Evolutionary conservation across 2,797 vertebrate species (phyloP).

Genomic region (Poeciliopsis infans): DNA sequence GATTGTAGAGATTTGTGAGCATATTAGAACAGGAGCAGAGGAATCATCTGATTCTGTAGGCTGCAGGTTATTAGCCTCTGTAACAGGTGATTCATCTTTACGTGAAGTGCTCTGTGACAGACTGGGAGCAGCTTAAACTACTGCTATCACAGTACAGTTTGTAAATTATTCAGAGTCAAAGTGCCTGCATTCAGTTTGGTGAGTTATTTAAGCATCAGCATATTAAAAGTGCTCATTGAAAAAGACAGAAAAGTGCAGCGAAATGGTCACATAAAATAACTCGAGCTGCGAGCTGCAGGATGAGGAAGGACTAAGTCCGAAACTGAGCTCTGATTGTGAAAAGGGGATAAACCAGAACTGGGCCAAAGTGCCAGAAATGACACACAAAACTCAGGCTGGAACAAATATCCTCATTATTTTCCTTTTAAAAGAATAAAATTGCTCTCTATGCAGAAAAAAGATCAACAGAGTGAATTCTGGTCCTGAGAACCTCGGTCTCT

Average conservation of each 20-base stretch:
- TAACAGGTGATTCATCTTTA: neutral
- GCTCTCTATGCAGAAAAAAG: neutral
- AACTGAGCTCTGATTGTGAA: neutral
- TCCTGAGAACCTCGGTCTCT: too few relatives aligned
- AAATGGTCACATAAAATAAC: neutral
- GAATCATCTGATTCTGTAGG: neutral
- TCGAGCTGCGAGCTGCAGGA: neutral
- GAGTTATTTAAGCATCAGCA: neutral
- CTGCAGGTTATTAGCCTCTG: conserved; percentile 2
- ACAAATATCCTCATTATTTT: neutral
- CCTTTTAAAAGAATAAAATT: neutral
- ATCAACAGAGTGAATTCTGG: too few relatives aligned
- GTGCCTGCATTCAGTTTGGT: neutral
- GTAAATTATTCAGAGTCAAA: neutral
- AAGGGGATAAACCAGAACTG: neutral
- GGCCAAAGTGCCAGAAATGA: neutral
- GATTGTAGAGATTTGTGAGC: neutral
- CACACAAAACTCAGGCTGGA: neutral
- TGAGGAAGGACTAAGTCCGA: neutral
- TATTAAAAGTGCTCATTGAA: neutral
- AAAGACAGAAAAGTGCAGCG: neutral
- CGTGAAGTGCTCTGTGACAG: neutral
- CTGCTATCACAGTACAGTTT: neutral
- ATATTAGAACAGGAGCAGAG: neutral
- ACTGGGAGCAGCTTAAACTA: neutral